Conservation (phyloP, 2,797 vertebrate genomes). For the Adelosebastes latens region DNA sequence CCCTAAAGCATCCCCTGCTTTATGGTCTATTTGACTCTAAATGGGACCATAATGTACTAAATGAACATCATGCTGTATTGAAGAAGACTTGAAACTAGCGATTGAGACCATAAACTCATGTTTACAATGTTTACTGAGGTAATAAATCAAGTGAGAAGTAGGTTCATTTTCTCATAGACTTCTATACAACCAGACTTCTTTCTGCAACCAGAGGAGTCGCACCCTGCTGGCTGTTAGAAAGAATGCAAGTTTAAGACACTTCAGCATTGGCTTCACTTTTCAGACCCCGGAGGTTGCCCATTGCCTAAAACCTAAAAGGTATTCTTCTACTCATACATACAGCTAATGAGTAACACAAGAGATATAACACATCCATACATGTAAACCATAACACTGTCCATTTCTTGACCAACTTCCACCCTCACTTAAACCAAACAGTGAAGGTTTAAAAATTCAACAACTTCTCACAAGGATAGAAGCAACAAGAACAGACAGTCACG, state of each 20-base stretch:
- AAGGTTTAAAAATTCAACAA: not conserved
- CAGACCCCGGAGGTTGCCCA: not conserved
- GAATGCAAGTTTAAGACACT: not conserved
- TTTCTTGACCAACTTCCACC: not conserved
- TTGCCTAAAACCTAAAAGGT: not conserved
- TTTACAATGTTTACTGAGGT: too few relatives aligned
- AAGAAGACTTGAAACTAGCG: too few relatives aligned
- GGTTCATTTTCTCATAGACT: too few relatives aligned
- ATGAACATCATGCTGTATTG: too few relatives aligned
- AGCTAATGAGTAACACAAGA: not conserved
- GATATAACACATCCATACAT: not conserved
- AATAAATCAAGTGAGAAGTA: too few relatives aligned
- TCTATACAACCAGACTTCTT: too few relatives aligned
- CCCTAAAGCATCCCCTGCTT: too few relatives aligned
- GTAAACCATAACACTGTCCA: not conserved
- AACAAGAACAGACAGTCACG: not conserved
- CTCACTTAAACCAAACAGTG: not conserved
- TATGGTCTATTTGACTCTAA: too few relatives aligned
- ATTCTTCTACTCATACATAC: not conserved
- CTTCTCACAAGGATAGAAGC: not conserved
- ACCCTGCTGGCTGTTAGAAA: not conserved
- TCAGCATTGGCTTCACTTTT: not conserved
- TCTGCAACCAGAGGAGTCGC: too few relatives aligned
- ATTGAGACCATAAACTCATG: too few relatives aligned
- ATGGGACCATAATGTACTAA: too few relatives aligned